Conservation (phyloP, 2,797 vertebrate species). For the Molothrus aeneus region DNA sequence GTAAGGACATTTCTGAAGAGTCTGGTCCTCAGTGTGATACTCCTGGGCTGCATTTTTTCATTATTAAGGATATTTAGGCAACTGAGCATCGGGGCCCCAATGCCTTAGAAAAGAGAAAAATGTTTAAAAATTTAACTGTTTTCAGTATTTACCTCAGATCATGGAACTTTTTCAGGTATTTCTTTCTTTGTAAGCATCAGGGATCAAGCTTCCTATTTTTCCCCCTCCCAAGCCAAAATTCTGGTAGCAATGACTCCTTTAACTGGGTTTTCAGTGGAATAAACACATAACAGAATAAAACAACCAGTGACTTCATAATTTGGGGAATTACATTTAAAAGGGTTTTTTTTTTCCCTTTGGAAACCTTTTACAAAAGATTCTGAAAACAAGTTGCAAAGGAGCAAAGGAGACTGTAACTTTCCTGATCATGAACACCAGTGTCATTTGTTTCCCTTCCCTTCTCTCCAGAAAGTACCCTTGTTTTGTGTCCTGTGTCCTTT, state of each 20-base stretch:
- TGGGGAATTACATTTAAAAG: not conserved
- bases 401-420: not conserved
- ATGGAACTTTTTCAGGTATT: not conserved
- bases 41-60: not conserved
- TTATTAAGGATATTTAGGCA: not conserved
- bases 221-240: not conserved
- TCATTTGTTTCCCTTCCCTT: not conserved
- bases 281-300: not conserved
- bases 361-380: not conserved
- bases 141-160: not conserved
- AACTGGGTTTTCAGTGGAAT: not conserved
- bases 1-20: not conserved
- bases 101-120: not conserved
- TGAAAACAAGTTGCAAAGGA: not conserved
- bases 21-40: not conserved
- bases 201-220: not conserved
- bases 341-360: not conserved
- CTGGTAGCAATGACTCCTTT: not conserved
- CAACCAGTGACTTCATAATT: not conserved
- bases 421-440: rapidly evolving
- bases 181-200: rapidly evolving
- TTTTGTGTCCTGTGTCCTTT: not conserved
- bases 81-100: not conserved
- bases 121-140: not conserved
- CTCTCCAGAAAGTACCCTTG: not conserved